phyloP scores from a whole-genome alignment of 1,140 invertebrate species.

The Maconellicoccus hirsutus region DNA sequence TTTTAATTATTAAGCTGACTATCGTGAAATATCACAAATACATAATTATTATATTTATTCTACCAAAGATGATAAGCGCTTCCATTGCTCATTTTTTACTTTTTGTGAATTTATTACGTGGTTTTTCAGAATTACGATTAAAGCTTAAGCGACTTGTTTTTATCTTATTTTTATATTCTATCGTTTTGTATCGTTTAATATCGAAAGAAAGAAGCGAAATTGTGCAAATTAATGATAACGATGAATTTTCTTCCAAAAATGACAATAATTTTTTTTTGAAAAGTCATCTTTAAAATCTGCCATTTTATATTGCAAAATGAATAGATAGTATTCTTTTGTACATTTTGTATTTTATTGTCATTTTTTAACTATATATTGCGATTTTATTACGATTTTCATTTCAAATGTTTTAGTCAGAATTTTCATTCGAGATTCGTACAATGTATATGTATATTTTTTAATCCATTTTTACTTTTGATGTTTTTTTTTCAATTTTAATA shows the following conservation, averaged over 20 bases:
- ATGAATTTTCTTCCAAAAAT: neutral
- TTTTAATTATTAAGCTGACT: neutral
- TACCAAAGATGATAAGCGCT: slow-evolving; percentile 18
- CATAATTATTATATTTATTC: neutral
- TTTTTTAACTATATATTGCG: neutral
- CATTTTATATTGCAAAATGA: neutral
- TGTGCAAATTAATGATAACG: too few relatives aligned
- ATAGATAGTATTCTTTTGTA: neutral
- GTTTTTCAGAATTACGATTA: neutral
- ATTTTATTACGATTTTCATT: neutral
- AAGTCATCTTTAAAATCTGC: neutral
- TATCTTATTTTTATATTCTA: neutral
- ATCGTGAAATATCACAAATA: too few relatives aligned
- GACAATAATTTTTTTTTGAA: neutral
- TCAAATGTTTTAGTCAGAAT: neutral
- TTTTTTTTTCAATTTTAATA: neutral
- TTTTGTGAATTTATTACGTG: neutral
- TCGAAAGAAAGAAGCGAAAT: neutral
- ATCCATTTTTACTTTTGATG: neutral
- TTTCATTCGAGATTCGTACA: neutral
- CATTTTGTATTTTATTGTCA: neutral
- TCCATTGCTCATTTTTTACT: slow-evolving; percentile 15
- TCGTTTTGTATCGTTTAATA: neutral
- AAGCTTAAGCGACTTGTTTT: neutral
- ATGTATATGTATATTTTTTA: neutral